Base-by-base conservation (phyloP, 1,140 invertebrate species). In the Heliconius hermathena region DNA sequence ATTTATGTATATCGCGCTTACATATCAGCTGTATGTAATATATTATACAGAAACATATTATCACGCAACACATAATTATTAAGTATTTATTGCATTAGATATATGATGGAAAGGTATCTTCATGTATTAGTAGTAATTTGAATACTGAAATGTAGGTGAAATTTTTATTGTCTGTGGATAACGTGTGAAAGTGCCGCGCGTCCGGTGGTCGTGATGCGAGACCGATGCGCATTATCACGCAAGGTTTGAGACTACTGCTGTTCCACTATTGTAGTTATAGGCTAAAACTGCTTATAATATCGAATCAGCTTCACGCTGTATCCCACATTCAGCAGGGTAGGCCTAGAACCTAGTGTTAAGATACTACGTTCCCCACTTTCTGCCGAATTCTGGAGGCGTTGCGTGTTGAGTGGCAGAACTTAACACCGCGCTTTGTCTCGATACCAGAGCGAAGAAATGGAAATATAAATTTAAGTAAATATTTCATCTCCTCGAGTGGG, bases 101-200 rank as follows among this genome's bases (percentile, higher is more conserved):
- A 66, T 6, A 76, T 41, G 74, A 54, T 72, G 20, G 78, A 79
- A 79, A 60, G 70, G 49, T 57, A 79, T 79, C 70, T 79, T 74
- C 60, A 76, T 76, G 33, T 72, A 76, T 57, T 72, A 79, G 74
- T 72, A 79, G 74, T 71, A 76, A 84, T 80, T 82, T 78, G 81
- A 82, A 84, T 82, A 83, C 66, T 77, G 74, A 84, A 81, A 90
- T 87, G 86, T 89, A 83, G 87, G 88, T 87, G 90, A 91, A 90
- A 91, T 85, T 91, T 46, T 84, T 79, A 81, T 82, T 86, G 79
- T 82, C 73, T 83, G 81, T 82, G 78, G 77, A 81, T 83, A 85
- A 89, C 83, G 88, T 88, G 91, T 91, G 91, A 93, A 93, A 91
- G 91, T 91, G 83, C 82, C 74, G 81, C 76, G 85, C 82, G 86